Percentiles rank a stretch among this genome's conserved stretches.
Evolutionary conservation across 1,140 invertebrate genomes (phyloP).

Genomic region (Pollicipes pollicipes): DNA sequence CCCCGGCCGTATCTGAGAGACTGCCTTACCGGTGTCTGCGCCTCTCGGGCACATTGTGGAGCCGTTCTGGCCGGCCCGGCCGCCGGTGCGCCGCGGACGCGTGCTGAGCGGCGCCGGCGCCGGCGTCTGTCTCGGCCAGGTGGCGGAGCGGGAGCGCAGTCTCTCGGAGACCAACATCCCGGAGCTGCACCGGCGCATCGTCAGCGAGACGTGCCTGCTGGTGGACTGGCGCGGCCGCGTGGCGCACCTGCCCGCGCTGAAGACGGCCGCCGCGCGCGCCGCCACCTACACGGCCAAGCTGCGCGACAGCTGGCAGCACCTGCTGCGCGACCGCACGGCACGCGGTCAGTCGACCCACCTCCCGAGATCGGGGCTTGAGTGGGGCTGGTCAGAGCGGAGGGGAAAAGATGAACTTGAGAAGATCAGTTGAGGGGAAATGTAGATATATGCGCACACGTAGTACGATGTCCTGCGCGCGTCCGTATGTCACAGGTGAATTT

Average conservation of each 20-base stretch:
- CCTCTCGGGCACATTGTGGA: too few species aligned
- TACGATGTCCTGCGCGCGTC: too few species aligned
- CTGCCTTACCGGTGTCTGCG: too few species aligned
- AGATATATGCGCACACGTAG: too few species aligned
- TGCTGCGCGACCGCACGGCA: slow-evolving; percentile 66
- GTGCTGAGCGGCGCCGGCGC: too few species aligned
- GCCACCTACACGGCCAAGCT: slow-evolving; percentile 53
- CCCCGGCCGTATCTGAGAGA: too few species aligned
- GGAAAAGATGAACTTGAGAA: too few species aligned
- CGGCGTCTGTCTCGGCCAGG: not conserved
- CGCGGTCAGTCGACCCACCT: slow-evolving; percentile 18
- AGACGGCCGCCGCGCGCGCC: slow-evolving; percentile 46
- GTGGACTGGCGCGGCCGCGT: not conserved
- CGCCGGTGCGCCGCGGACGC: too few species aligned
- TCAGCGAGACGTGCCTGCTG: not conserved
- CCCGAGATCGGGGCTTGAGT: not conserved
- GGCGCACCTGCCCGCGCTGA: slow-evolving; percentile 30
- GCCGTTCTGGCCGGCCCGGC: too few species aligned
- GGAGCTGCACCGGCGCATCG: not conserved
- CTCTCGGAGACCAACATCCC: not conserved
- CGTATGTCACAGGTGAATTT: too few species aligned
- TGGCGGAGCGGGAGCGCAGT: not conserved
- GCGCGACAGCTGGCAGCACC: slow-evolving; percentile 77
- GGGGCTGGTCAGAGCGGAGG: not conserved
- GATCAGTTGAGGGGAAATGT: too few species aligned